Base-by-base conservation (phyloP, 2,888 invertebrate genomes). In the Anorthoa munda region DNA sequence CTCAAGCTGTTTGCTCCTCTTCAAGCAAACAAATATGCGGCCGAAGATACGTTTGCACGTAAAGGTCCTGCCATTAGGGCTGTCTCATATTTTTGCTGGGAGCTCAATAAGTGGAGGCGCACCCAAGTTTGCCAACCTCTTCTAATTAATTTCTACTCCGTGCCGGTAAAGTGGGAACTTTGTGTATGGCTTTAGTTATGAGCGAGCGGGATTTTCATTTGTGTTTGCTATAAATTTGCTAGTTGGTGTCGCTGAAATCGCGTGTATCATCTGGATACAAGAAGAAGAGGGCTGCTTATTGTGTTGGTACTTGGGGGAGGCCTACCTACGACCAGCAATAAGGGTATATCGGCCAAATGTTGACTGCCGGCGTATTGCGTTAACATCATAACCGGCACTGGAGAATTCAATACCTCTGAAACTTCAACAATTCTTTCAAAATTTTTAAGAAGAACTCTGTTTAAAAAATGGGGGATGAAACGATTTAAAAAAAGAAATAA, bases 91-190 rank as follows among this genome's bases (percentile, higher is more conserved):
- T 94, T 95, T 95, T 94, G 92, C 93, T 88, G 88, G 87, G 87
- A 90, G 93, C 94, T 94, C 94, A 95, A 95, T 95, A 95, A 95
- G 92, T 92, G 92, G 79, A 89, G 90, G 89, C 87, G 91, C 90
- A 92, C 89, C 90, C 92, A 94, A 95, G 93, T 95, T 95, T 94
- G 92, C 94, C 92, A 93, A 94, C 94, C 93, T 94, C 93, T 93
- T 95, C 94, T 95, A 95, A 95, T 95, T 95, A 95, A 95, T 95
- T 95, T 95, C 95, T 92, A 93, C 94, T 94, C 91, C 93, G 93
- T 94, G 93, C 92, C 91, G 92, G 91, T 92, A 92, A 93, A 93
- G 92, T 92, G 93, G 89, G 88, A 89, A 88, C 86, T 82, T 85
- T 77, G 78, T 45, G 53, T 64, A 59, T 88, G 91, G 89, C 61